Evolutionary conservation across 2,113 vertebrate genomes (phyloP).

Genomic region (Heptranchias perlo): DNA sequence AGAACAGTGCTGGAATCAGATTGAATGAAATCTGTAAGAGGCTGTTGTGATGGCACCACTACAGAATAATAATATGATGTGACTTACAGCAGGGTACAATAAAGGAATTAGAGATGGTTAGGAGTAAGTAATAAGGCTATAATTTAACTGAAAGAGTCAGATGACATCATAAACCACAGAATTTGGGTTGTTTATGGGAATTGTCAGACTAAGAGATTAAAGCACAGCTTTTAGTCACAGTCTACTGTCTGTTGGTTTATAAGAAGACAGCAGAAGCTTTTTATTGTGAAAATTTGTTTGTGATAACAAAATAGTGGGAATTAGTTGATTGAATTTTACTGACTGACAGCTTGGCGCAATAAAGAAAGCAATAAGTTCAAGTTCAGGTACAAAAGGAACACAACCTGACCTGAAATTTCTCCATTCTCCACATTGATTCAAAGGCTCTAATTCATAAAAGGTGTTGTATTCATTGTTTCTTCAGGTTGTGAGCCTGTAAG

Average conservation of each 20-base stretch:
- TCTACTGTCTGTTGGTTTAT: not conserved
- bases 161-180: slow-evolving; percentile 16
- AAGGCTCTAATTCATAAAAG: not conserved
- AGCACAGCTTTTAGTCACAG: not conserved
- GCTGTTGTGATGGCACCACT: not conserved
- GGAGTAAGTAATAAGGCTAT: not conserved
- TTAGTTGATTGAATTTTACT: not conserved
- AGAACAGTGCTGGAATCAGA: not conserved
- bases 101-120: slow-evolving; percentile 26
- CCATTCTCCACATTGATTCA: not conserved
- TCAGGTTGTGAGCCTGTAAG: slow-evolving; percentile 4
- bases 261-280: not conserved
- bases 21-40: not conserved
- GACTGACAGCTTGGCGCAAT: not conserved
- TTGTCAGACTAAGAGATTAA: not conserved
- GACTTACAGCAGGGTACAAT: not conserved
- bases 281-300: not conserved
- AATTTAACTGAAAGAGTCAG: not conserved
- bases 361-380: not conserved
- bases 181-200: not conserved
- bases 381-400: not conserved
- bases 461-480: slow-evolving; percentile 30
- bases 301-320: not conserved
- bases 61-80: slow-evolving; percentile 17
- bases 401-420: not conserved